Evolutionary conservation across 64 coral and sea anemone genomes (phyloP).

Genomic region (Acropora yongei): DNA sequence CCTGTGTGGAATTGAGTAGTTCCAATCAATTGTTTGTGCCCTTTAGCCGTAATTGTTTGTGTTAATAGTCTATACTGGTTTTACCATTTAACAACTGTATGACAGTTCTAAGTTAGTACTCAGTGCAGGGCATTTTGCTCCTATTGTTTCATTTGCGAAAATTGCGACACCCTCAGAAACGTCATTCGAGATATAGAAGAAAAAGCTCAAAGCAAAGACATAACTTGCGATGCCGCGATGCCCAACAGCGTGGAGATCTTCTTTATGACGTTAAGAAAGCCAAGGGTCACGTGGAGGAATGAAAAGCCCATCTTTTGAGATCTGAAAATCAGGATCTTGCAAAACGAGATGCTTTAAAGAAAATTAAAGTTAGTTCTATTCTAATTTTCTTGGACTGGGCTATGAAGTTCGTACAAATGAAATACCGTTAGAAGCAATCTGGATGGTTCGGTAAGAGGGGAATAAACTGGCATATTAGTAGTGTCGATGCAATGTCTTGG

Average conservation of each 20-base stretch:
- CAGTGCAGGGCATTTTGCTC: neutral
- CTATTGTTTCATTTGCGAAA: too few relatives aligned
- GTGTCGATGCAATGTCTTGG: neutral
- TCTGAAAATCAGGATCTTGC: slow-evolving; percentile 22
- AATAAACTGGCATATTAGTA: slow-evolving; percentile 39
- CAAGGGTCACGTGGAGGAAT: slow-evolving; percentile 8
- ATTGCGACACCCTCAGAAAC: too few relatives aligned
- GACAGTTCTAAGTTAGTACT: neutral
- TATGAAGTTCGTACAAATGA: slow-evolving; percentile 45
- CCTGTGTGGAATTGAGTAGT: neutral
- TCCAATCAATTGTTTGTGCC: neutral
- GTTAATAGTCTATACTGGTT: neutral
- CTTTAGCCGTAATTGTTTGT: neutral
- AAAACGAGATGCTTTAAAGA: slow-evolving; percentile 14
- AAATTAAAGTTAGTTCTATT: neutral
- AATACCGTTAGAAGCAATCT: slow-evolving; percentile 4
- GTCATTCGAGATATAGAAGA: too few relatives aligned
- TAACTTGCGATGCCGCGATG: neutral
- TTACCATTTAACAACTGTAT: neutral
- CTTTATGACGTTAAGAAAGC: slow-evolving; percentile 14
- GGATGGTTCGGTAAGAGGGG: slow-evolving; percentile 33
- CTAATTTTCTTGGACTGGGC: slow-evolving; percentile 32
- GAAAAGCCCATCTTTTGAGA: slow-evolving; percentile 52
- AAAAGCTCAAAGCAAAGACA: slow-evolving; percentile 2
- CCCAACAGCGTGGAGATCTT: slow-evolving; percentile 10